Percentiles rank a stretch among this genome's conserved stretches.
Conservation (phyloP, 2,888 invertebrate genomes). For the Ormyrus pomaceus region DNA sequence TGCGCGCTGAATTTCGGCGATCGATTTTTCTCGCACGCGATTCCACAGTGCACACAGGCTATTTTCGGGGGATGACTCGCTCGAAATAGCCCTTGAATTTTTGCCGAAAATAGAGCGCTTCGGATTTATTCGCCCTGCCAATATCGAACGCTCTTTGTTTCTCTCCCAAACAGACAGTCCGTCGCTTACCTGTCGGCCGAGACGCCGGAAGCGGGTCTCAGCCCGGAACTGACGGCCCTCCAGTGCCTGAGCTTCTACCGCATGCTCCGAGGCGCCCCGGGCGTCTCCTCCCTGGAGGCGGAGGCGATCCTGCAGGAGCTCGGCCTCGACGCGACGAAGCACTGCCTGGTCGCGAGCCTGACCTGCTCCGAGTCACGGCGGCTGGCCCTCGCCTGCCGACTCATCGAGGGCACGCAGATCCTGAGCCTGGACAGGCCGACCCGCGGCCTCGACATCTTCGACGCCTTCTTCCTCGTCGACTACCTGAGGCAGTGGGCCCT, state of each 20-base stretch:
- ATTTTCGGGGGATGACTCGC: too few relatives aligned
- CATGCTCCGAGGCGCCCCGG: constrained; percentile 82
- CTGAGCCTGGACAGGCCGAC: constrained; percentile 93
- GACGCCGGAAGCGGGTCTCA: constrained; percentile 85
- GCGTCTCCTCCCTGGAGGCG: constrained; percentile 81
- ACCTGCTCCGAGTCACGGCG: constrained; percentile 92
- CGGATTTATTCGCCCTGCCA: too few relatives aligned
- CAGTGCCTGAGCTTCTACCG: constrained; percentile 92
- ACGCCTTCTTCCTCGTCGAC: constrained; percentile 95
- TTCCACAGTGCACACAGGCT: too few relatives aligned
- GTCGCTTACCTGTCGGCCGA: constrained; percentile 87
- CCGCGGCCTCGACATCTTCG: constrained; percentile 94
- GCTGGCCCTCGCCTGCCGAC: constrained; percentile 92
- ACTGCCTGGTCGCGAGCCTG: constrained; percentile 89
- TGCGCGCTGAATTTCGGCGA: background rate
- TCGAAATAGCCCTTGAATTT: too few relatives aligned
- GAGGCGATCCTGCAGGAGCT: constrained; percentile 93
- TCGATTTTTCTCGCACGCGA: background rate
- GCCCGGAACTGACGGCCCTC: constrained; percentile 91
- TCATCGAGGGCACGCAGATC: constrained; percentile 90
- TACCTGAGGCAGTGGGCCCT: constrained; percentile 94
- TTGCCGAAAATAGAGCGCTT: too few relatives aligned
- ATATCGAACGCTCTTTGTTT: too few relatives aligned
- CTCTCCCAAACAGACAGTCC: constrained; percentile 76
- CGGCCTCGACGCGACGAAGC: constrained; percentile 91